Base-by-base conservation (phyloP, 2,888 invertebrate genomes). In the Drosophila melanosoma region DNA sequence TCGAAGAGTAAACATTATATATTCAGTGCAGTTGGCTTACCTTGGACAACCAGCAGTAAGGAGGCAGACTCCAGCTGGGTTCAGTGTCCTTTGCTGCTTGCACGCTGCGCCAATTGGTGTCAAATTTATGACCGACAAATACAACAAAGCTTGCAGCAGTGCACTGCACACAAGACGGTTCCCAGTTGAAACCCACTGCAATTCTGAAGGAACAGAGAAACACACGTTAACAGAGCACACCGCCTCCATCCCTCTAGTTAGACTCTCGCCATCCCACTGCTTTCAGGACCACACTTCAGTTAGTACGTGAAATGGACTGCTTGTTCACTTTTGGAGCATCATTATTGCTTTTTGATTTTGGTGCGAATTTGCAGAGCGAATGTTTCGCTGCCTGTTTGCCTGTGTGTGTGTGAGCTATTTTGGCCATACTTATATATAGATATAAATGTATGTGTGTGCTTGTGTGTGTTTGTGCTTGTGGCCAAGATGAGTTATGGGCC, bases 61-160 rank as follows among this genome's bases (percentile, higher is more conserved):
- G 7, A 45, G 29, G 29, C 45, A 20, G 45, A 7, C 45, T 20
- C 45, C 36, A 36, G 60, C 20, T 20, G 17, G 20, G 32, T 32
- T 29, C 57, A 38, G 52, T 29, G n/a, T 53, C 58, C 58, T 59
- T 42, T 56, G 49, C 58, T 48, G 64, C 45, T 57, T 76, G 71
- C 84, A 74, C 69, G 85, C 82, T 82, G 84, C 68, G 83, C 82
- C 91, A 90, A 91, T 90, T 90, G 90, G 91, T 90, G 91, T 89
- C 90, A 89, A 90, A 89, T 91, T 90, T 89, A 91, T 91, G 81
- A 79, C 45, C 83, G 81, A 86, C 89, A 81, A 89, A 87, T 87
- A 82, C 80, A 74, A 69, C 75, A 75, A 82, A 74, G 71, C 62
- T 74, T 69, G 71, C 64, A 15, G 71, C 64, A 15, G 32, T 40